Evolutionary conservation across 2,797 vertebrate species (phyloP).

Genomic region (Lithobates sylvaticus): DNA sequence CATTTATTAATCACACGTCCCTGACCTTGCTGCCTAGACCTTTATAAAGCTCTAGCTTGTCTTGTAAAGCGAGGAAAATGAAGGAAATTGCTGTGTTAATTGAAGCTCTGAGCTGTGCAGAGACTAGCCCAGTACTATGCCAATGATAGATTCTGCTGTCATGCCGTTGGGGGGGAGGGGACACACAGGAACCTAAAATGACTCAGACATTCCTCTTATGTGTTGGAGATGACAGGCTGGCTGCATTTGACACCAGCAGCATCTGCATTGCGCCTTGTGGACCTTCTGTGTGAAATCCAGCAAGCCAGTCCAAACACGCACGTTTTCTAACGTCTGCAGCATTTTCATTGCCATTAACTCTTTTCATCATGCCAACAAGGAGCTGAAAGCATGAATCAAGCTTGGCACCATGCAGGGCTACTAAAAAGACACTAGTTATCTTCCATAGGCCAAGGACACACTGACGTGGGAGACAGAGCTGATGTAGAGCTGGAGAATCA

Average conservation of each 20-base stretch:
- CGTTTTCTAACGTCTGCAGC: no score
- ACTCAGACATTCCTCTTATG: conserved; percentile 49
- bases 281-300: background rate
- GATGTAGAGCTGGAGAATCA: no score
- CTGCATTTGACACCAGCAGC: conserved; percentile 14
- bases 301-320: background rate
- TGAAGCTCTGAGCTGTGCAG: conserved; percentile 13
- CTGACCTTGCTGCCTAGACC: conserved; percentile 25
- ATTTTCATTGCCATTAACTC: background rate
- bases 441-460: no score
- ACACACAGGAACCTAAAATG: conserved; percentile 45
- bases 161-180: conserved; percentile 38
- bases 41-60: background rate
- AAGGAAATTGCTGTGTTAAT: conserved; percentile 12
- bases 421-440: no score
- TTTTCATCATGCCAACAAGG: background rate
- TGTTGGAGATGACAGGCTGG: conserved; percentile 47
- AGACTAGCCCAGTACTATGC: background rate
- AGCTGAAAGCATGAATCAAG: background rate
- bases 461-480: no score
- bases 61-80: background rate
- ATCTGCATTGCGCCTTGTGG: conserved; percentile 44
- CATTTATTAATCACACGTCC: background rate
- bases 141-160: conserved; percentile 45
- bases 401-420: no score